Percentiles rank a stretch among this genome's conserved stretches.
These are phyloP conservation scores for Plecturocebus donacophilus DNA, from an alignment of 2,113 vertebrate genomes.

Conservation along the genomic window DNA sequence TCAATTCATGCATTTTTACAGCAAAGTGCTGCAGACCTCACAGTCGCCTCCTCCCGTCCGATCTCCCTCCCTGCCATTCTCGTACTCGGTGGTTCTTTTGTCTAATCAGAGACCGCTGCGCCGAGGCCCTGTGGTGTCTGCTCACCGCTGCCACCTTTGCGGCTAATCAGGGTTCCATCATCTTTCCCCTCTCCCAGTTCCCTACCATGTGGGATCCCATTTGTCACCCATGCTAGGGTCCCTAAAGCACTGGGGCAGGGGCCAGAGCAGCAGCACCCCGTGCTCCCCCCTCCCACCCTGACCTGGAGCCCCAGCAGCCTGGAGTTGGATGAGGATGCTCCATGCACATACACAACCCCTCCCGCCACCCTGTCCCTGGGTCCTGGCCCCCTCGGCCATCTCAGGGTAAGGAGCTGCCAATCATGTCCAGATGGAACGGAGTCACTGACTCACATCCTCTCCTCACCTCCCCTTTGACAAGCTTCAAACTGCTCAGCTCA, in stretches of 20 bases:
- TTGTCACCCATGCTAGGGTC: not conserved
- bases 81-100: not conserved
- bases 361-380: fast-evolving
- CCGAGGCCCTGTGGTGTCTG: not conserved
- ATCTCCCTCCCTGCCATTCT: not conserved
- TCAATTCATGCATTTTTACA: not conserved
- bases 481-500: not conserved
- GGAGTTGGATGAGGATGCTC: not conserved
- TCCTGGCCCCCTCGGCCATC: fast-evolving
- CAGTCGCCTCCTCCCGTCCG: not conserved
- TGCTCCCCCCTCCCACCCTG: not conserved
- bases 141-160: not conserved
- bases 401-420: not conserved
- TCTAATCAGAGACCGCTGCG: not conserved
- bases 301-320: not conserved
- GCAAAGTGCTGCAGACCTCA: not conserved
- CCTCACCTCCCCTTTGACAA: not conserved
- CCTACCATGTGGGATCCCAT: not conserved
- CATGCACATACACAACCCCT: not conserved
- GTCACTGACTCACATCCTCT: not conserved
- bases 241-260: not conserved
- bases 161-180: not conserved
- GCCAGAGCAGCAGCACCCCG: not conserved
- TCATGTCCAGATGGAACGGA: not conserved
- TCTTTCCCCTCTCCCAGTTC: not conserved